Conservation (phyloP, 2,113 vertebrate genomes). For the Cebidichthys violaceus region DNA sequence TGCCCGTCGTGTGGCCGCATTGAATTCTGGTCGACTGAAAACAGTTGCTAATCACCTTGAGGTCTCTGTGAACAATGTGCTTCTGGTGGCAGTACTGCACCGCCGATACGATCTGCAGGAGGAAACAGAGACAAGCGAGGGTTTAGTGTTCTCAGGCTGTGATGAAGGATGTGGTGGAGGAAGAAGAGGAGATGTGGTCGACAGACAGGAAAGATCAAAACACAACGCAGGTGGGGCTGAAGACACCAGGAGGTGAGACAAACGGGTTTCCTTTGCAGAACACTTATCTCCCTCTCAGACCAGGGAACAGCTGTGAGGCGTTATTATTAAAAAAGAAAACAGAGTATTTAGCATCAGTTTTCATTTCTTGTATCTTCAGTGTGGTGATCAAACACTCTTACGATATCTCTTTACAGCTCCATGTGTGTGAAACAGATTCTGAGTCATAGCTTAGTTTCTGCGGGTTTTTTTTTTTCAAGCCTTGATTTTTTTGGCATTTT, state of each 20-base stretch:
- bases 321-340: too few species aligned
- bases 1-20: background rate
- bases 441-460: too few species aligned
- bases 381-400: too few species aligned
- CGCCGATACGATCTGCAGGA: constrained; percentile 95
- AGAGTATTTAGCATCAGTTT: too few species aligned
- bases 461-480: too few species aligned
- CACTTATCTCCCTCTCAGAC: background rate
- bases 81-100: constrained; percentile 99
- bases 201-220: constrained; percentile 48
- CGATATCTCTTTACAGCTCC: too few species aligned
- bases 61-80: constrained; percentile 97
- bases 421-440: too few species aligned
- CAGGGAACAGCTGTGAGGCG: background rate
- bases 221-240: constrained; percentile 1
- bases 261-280: constrained; percentile 15
- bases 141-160: constrained; percentile 41
- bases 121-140: background rate
- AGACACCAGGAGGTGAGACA: constrained; percentile 1
- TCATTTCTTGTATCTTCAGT: too few species aligned
- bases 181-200: constrained; percentile 38
- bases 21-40: background rate
- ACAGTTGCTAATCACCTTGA: constrained; percentile 87
- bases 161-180: constrained; percentile 54
- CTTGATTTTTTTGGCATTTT: too few species aligned